These are phyloP conservation scores for Meteorus colon DNA, from an alignment of 2,888 invertebrate species.

Conservation along the genomic window DNA sequence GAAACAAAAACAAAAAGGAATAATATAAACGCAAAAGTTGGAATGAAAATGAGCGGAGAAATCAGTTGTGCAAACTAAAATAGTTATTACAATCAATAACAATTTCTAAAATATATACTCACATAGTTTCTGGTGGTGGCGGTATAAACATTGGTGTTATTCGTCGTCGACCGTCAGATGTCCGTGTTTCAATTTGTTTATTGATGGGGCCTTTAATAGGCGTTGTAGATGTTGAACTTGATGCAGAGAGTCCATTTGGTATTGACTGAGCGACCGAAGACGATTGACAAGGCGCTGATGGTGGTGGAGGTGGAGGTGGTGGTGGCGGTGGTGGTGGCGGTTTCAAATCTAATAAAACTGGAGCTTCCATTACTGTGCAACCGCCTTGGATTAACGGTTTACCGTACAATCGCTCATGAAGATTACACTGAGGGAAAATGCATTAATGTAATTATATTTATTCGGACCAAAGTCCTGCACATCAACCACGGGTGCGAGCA, in stretches of 20 bases:
- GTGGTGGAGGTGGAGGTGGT: constrained; percentile 44
- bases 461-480: neutral
- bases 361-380: constrained; percentile 81
- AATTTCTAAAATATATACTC: constrained; percentile 60
- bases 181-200: constrained; percentile 94
- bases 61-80: neutral
- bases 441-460: constrained; percentile 14
- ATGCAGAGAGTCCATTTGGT: constrained; percentile 48
- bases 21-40: neutral
- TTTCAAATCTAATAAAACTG: constrained; percentile 74
- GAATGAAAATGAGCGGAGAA: neutral
- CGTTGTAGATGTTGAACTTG: constrained; percentile 57
- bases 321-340: constrained; percentile 56
- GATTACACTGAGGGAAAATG: constrained; percentile 77
- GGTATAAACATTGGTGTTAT: constrained; percentile 98
- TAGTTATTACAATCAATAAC: neutral
- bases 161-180: constrained; percentile 94
- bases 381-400: constrained; percentile 80
- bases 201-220: constrained; percentile 81
- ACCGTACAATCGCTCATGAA: constrained; percentile 92
- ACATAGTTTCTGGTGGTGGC: constrained; percentile 79
- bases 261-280: constrained; percentile 30
- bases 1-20: neutral
- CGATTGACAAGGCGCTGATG: constrained; percentile 27
- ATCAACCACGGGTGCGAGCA: neutral